Conservation (phyloP, 2,888 invertebrate genomes). For the Apotomis turbidana region DNA sequence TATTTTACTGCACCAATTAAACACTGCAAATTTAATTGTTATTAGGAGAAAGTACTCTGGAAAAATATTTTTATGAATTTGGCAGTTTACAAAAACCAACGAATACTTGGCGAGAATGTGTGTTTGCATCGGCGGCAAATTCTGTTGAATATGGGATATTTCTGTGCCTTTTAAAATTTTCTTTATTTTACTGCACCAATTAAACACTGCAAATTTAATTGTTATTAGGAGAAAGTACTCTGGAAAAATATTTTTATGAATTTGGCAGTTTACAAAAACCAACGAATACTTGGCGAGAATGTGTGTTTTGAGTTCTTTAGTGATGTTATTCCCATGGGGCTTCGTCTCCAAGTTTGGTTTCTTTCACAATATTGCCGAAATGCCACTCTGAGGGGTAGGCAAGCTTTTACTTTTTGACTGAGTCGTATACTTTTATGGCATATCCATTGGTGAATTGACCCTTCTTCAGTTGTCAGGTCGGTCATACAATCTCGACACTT, state of each 20-base stretch:
- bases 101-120: not conserved
- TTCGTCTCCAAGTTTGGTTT: conserved; percentile 8
- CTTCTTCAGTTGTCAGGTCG: conserved; percentile 2
- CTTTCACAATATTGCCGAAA: not conserved
- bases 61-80: not conserved
- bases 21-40: too few species aligned
- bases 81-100: not conserved
- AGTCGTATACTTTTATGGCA: not conserved
- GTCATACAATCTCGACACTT: not conserved
- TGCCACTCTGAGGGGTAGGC: not conserved
- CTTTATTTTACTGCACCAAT: conserved; percentile 11
- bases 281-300: not conserved
- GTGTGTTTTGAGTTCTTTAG: not conserved
- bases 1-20: conserved; percentile 8
- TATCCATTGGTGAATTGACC: conserved; percentile 2
- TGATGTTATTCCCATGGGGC: not conserved
- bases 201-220: too few species aligned
- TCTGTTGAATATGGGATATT: not conserved
- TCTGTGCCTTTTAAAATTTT: conserved; percentile 16
- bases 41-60: not conserved
- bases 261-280: not conserved
- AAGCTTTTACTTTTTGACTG: not conserved
- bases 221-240: not conserved
- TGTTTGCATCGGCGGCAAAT: not conserved
- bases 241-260: not conserved